Evolutionary conservation across 2,888 invertebrate genomes (phyloP).

Genomic region (Apodemia hepburni): DNA sequence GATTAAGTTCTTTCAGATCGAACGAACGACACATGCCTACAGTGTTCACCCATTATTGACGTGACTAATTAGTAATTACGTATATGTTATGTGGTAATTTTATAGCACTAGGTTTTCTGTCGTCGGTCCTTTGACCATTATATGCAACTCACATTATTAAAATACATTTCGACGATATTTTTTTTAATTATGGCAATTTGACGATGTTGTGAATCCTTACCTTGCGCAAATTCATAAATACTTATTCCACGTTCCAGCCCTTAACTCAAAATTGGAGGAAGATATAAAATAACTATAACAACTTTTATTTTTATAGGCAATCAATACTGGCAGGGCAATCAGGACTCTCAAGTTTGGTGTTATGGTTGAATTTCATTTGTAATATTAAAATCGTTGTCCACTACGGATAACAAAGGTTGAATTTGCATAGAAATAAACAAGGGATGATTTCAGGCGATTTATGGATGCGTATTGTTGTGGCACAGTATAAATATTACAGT

Average conservation of each 20-base stretch:
- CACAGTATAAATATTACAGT: slow-evolving; percentile 1
- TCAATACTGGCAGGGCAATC: background rate
- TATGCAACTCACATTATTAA: no score
- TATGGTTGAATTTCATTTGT: slow-evolving; percentile 5
- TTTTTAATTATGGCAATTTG: no score
- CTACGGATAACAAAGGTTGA: slow-evolving; percentile 55
- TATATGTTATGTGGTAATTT: no score
- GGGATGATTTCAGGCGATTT: slow-evolving; percentile 60
- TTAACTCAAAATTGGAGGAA: background rate
- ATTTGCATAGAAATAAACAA: slow-evolving; percentile 69
- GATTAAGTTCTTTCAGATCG: no score
- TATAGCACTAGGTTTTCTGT: no score
- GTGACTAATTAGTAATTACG: no score
- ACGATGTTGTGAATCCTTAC: no score
- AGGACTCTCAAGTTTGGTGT: background rate
- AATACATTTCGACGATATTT: no score
- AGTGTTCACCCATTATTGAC: no score
- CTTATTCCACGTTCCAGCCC: background rate
- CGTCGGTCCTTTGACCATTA: no score
- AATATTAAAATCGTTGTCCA: slow-evolving; percentile 44
- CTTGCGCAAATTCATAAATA: no score
- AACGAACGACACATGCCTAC: no score
- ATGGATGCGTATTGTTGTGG: slow-evolving; percentile 31
- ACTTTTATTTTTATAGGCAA: slow-evolving; percentile 7
- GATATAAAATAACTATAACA: slow-evolving; percentile 2